Evolutionary conservation across 1,140 invertebrate genomes (phyloP).

Genomic region (Tetranychus cinnabarinus): DNA sequence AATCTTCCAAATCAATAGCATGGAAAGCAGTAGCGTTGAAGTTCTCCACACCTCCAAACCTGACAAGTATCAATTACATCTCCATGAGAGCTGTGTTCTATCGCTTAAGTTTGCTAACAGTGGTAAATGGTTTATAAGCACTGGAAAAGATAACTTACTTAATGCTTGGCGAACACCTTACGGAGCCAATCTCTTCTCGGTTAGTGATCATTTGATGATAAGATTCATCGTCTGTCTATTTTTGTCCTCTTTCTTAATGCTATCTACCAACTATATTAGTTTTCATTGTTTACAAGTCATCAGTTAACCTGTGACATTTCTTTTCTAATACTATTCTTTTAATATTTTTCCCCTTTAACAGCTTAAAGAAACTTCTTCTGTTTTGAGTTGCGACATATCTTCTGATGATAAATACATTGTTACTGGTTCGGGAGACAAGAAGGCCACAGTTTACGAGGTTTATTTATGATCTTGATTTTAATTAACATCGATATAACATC

Average conservation of each 20-base stretch:
- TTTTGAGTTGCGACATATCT: constrained; percentile 95
- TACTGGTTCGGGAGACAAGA: constrained; percentile 95
- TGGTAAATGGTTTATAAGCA: constrained; percentile 97
- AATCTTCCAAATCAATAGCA: constrained; percentile 21
- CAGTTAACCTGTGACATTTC: too few relatives aligned
- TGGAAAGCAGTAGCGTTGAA: constrained; percentile 94
- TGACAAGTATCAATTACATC: constrained; percentile 88
- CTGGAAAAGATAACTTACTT: constrained; percentile 91
- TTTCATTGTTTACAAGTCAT: too few relatives aligned
- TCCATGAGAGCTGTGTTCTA: constrained; percentile 93
- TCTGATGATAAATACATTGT: constrained; percentile 96
- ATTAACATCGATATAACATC: too few relatives aligned
- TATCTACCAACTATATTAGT: too few relatives aligned
- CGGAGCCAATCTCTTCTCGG: constrained; percentile 86
- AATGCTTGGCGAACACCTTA: constrained; percentile 94
- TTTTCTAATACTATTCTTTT: too few relatives aligned
- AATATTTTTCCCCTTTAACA: background rate
- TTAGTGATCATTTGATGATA: background rate
- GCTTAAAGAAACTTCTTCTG: constrained; percentile 95
- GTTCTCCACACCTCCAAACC: constrained; percentile 73
- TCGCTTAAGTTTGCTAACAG: constrained; percentile 85
- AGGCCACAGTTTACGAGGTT: constrained; percentile 95
- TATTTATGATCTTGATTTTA: too few relatives aligned
- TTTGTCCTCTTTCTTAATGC: too few relatives aligned
- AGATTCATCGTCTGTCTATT: too few relatives aligned